Evolutionary conservation across 1,140 invertebrate species (phyloP), one percentile per base, ranked within the genome.

Genomic region (Sitobion miscanthi): DNA sequence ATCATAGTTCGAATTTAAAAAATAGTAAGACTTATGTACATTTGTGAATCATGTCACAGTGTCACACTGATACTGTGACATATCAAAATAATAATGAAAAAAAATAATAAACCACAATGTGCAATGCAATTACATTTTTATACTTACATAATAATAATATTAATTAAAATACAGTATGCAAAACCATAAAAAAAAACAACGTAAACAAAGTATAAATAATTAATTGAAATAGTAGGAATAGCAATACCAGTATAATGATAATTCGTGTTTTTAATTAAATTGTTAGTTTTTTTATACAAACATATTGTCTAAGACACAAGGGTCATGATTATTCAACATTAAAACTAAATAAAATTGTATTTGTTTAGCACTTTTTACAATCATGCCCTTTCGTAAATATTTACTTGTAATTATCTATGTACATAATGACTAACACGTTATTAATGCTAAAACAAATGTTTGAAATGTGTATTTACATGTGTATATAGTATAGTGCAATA

Each of bases 201-300:
- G 45, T 86, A 42, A 93, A 93, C 35, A 93, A 91, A 69, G 30
- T 30, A 93, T 85, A 54, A 91, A 91, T 83, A 91, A 82, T 54
- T 85, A 54, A 38, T 54, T 54, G 25, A 83, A 52, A 54, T 38
- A 82, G 20, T 30, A 69, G 62, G 25, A 69, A 69, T 85, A 54
- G 23, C 1, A 42, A 57, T 52, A 38, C 49, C 30, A 88, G 25
- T 86, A 42, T 42, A 86, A 87, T 20, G 9, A 87, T n/a, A 2
- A 69, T 69, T 69, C 4, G 25, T n/a, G 45, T 85, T 35, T 52
- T 52, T 52, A 38, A 38, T 38, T 38, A 38, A 38, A 38, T 38
- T 38, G 38, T 38, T 38, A 38, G 14, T 49, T 49, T 49, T 52
- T 52, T 52, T 14, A 62, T 3, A 30, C 30, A 62, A 62, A 30